Conservation (phyloP, 2,888 invertebrate species). For the Agonopterix arenella region DNA sequence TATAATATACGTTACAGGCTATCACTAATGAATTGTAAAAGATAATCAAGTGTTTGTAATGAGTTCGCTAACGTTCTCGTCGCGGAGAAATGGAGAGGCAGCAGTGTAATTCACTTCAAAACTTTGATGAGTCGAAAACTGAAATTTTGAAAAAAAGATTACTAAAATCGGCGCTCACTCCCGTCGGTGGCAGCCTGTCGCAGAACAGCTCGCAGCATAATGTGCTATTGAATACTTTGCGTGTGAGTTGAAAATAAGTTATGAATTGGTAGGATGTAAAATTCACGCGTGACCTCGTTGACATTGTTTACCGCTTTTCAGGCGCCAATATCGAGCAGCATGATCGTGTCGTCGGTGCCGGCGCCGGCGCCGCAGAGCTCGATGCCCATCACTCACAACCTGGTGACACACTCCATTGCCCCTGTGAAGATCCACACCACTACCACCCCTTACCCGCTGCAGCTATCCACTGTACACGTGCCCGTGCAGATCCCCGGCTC, state of each 20-base stretch:
- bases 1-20: constrained; percentile 65
- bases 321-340: constrained; percentile 70
- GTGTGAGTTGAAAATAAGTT: constrained; percentile 47
- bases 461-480: constrained; percentile 66
- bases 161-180: constrained; percentile 54
- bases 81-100: constrained; percentile 69
- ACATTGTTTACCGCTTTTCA: constrained; percentile 51
- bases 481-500: constrained; percentile 69
- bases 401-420: constrained; percentile 64
- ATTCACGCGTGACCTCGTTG: constrained; percentile 31
- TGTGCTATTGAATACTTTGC: constrained; percentile 65
- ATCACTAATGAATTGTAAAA: constrained; percentile 53
- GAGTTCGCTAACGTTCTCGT: constrained; percentile 46
- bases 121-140: constrained; percentile 69
- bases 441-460: constrained; percentile 57
- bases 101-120: constrained; percentile 71
- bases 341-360: constrained; percentile 70
- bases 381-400: constrained; percentile 60
- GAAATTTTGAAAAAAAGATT: constrained; percentile 74
- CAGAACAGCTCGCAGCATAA: constrained; percentile 58
- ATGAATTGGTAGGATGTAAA: constrained; percentile 5
- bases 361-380: constrained; percentile 65
- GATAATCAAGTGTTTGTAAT: constrained; percentile 60
- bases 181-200: constrained; percentile 42
- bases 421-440: constrained; percentile 65